Conservation (phyloP, 2,797 vertebrate genomes). For the Danio jaintianensis region DNA sequence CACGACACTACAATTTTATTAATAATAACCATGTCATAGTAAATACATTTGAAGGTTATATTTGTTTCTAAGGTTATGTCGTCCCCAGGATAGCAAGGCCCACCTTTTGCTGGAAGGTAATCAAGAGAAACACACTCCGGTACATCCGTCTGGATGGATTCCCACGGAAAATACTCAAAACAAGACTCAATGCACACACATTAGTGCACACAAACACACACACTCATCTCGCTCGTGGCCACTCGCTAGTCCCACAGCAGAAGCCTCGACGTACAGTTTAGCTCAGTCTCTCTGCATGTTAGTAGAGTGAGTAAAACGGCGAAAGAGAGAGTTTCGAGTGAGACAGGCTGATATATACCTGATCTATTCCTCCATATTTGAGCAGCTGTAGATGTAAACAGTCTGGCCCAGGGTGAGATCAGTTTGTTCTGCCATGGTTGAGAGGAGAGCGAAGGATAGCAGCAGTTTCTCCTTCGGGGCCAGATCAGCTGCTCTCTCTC, state of each 20-base stretch:
- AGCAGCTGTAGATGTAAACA: constrained; percentile 26
- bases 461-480: constrained; percentile 35
- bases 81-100: constrained; percentile 21
- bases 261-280: neutral
- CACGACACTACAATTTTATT: neutral
- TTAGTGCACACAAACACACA: neutral
- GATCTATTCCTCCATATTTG: constrained; percentile 46
- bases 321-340: constrained; percentile 7
- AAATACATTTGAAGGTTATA: neutral
- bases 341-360: constrained; percentile 35
- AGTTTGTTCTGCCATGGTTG: constrained; percentile 34
- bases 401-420: constrained; percentile 17
- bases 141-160: constrained; percentile 13
- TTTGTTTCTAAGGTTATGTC: neutral
- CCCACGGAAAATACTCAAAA: constrained; percentile 19
- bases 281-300: constrained; percentile 11
- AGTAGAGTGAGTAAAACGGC: constrained; percentile 31
- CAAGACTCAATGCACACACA: too few relatives aligned
- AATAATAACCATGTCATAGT: neutral
- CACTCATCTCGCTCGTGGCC: neutral
- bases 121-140: constrained; percentile 27
- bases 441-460: constrained; percentile 34
- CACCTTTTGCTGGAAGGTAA: constrained; percentile 2
- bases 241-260: constrained; percentile 16
- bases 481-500: constrained; percentile 44